Evolutionary conservation across 2,888 invertebrate genomes (phyloP).

Genomic region (Creontiades dilutus): DNA sequence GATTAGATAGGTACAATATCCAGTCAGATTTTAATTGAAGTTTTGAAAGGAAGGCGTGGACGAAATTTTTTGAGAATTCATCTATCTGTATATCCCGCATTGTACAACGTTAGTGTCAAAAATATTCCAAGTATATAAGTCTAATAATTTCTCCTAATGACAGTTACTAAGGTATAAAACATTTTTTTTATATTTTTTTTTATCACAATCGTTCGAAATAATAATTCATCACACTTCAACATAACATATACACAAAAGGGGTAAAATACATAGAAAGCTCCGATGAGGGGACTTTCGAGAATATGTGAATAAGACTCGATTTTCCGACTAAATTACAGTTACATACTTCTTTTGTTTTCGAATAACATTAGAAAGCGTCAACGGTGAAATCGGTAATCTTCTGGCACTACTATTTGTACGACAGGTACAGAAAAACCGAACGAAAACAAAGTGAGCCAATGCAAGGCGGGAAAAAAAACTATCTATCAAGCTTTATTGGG

Average conservation of each 20-base stretch:
- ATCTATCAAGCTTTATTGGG: slow-evolving; percentile 71
- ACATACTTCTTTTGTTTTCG: slow-evolving; percentile 1
- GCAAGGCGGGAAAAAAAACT: not conserved
- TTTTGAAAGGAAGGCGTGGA: slow-evolving; percentile 13
- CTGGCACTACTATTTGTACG: slow-evolving; percentile 44
- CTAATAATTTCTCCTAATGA: slow-evolving; percentile 32
- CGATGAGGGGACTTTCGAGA: slow-evolving; percentile 6
- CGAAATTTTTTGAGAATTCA: not conserved
- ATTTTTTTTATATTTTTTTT: not conserved
- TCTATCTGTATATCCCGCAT: not conserved
- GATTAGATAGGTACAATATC: slow-evolving; percentile 20
- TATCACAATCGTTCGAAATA: slow-evolving; percentile 64
- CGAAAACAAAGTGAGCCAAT: slow-evolving; percentile 21
- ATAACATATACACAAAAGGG: slow-evolving; percentile 44
- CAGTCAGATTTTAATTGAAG: slow-evolving; percentile 15
- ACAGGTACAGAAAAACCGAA: slow-evolving; percentile 14
- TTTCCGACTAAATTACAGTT: slow-evolving; percentile 50
- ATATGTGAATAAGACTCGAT: slow-evolving; percentile 33
- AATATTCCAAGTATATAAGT: slow-evolving; percentile 45
- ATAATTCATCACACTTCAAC: slow-evolving; percentile 45
- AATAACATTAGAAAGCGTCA: slow-evolving; percentile 40
- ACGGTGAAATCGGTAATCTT: not conserved
- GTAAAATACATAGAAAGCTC: not conserved
- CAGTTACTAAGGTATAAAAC: slow-evolving; percentile 57
- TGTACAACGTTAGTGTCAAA: slow-evolving; percentile 34